Evolutionary conservation across 2,797 vertebrate genomes (phyloP), one percentile per base, ranked within the genome.

Genomic region (Taeniopygia guttata): DNA sequence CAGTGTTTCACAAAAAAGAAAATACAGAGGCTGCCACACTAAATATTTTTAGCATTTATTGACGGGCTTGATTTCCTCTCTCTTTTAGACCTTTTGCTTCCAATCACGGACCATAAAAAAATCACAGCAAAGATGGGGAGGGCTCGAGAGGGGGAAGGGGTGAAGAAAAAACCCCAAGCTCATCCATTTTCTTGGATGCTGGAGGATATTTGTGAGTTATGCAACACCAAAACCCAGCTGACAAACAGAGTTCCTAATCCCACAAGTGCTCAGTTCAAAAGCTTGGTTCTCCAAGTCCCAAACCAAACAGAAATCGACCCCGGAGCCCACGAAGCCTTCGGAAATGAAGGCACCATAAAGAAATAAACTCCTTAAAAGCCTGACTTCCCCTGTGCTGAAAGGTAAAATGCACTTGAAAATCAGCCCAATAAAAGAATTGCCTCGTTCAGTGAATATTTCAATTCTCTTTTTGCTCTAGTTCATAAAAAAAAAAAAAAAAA

Each of bases 1-100:
- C 98, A 98, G 98, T 91, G 98, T 99, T 98, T 98, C 98, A 98
- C 98, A 99, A 98, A 97, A 98, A 99, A 97, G 98, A 99, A 99
- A 99, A 99, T 98, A 99, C 98, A 98, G 98, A 97, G 97, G 97
- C 94, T 98, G 98, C 99, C 98, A 99, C 98, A 98, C 98, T 97
- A 98, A 99, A 99, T 99, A 99, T 99, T 99, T 98, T 98, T 98
- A 97, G 97, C 97, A 92, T 96, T 98, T 98, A 98, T 98, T 98
- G 98, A 98, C 97, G 96, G 97, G 95, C 97, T 97, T 97, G 97
- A 97, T 97, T 98, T 98, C 97, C 96, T 97, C 97, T 97, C 97
- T 89, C 89, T 92, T 83, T 96, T 9, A 75, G 91, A 82, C 94
- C 89, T 92, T 95, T 96, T 96, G 89, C 97, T 96, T 97, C 95